Base-by-base conservation (phyloP, 2,113 vertebrate genomes). In the Eira barbara region DNA sequence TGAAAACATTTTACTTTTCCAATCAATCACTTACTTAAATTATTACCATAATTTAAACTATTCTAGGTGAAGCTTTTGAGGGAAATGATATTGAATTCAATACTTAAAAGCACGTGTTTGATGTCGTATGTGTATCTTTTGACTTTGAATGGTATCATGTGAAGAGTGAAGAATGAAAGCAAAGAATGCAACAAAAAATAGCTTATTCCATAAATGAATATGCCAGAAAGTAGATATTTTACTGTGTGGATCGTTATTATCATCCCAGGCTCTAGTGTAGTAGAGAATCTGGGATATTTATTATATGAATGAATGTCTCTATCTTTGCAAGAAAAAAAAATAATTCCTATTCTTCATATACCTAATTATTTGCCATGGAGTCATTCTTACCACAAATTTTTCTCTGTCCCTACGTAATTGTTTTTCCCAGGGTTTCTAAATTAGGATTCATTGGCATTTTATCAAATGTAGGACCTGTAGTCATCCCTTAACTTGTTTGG, bases 91-190 rank as follows among this genome's bases (percentile, higher is more conserved):
- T 17, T 84, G 55, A 71, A 79, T 65, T 83, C 34, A 61, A 74
- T 20, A 89, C 59, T 89, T 84, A 81, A 84, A 96, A 94, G 52
- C 12, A 94, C 89, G 15, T 13, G 4, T 79, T 85, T 85, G 65
- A 65, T 67, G 42, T 63, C 39, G 90, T 61, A 34, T 25, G 76
- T 89, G 49, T 42, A 65, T 31, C 34, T 86, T 91, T 83, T 69
- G 31, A 65, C 59, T 93, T 79, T 57, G 36, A 81, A 80, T 76
- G 49, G 31, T 39, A 63, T 93, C 27, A 18, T 61, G 31, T 74
- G 15, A 94, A 93, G 78, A 93, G 36, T 89, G 93, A 86, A 85
- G 49, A 96, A 71, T 52, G 25, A 11, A 94, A 69, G 34, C 25
- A 84, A 96, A 93, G 34, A 69, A 14, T 84, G 27, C 47, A 78